Evolutionary conservation across 2,113 vertebrate species (phyloP), one percentile per base, ranked within the genome.

Genomic region (Ammodramus savannarum): DNA sequence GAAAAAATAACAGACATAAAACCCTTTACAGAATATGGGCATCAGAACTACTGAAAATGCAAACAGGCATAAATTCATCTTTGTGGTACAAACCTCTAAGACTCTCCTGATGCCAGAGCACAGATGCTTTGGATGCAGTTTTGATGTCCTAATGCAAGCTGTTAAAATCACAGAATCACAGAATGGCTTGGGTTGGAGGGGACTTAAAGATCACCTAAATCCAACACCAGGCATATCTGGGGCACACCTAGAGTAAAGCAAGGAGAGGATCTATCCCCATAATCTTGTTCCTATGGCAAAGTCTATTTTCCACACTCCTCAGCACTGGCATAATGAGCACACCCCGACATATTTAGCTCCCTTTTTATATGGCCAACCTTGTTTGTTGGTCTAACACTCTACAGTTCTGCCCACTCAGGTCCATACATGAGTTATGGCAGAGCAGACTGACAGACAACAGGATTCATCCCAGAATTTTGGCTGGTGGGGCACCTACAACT

Each of bases 1-100:
- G 66, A 22, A 54, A 91, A 90, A 94, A 87, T 26, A 89, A 84
- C 23, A 65, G 46, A 48, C 39, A 49, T 39, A 72, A 80, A 84
- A 49, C 21, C 18, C 6, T 11, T 59, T 54, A 51, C 21, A 59
- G 49, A 78, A 77, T 20, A 68, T 5, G 15, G 55, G 34, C 26
- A 52, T n/a, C 32, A 74, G 77, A 86, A 86, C 39, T 17, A 54
- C 59, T 77, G 81, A 57, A 61, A 89, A 97, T 49, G 6, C 65
- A 75, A 81, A 77, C 0, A 48, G 55, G 31, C 8, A 46, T 46
- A 68, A 89, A 69, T 77, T 77, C 10, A 67, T 46, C 11, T 26
- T 51, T 63, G 52, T 46, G 27, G 34, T 82, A 54, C 2, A 14
- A 79, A 81, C 25, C 62, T 52, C n/a, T 29, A 44, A 86, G 59